Base-by-base conservation (phyloP, 2,888 invertebrate genomes). In the Sycophila texana region DNA sequence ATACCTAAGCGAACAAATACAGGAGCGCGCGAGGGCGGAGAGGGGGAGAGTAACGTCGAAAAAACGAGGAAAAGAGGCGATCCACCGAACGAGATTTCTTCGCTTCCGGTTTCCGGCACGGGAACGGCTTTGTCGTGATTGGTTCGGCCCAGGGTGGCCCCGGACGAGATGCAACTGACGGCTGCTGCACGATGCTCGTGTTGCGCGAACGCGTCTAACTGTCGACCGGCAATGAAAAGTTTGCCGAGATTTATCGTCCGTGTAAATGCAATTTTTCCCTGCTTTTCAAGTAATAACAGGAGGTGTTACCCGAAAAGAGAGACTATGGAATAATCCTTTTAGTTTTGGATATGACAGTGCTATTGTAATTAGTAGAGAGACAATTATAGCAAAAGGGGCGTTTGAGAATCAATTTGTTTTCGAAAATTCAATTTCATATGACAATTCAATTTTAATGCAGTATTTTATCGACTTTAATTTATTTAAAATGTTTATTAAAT, bases 61-160 rank as follows among this genome's bases (percentile, higher is more conserved):
- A 13, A 20, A 63, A 30, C 18, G 47, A 55, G 51, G 22, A 39
- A 63, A 18, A 30, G 30, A 68, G 67, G 10, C 26, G 61, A 84
- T 81, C 84, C 84, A 83, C 79, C 81, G 84, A 84, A 81, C 83
- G 86, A 86, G 88, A 89, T 87, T 88, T 88, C 88, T 87, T 87
- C 84, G 82, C 88, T 89, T 89, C 89, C 88, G 87, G 88, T 86
- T 89, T 88, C 88, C 90, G 88, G 85, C 83, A 82, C 84, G 84
- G 84, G 85, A 87, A 86, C 85, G 84, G 84, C 87, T 85, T 82
- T 77, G 82, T 83, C 75, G 84, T 86, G 87, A 89, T 89, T 89
- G 87, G 86, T 81, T 87, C 84, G 80, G 83, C 72, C 73, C 58
- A 26, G 49, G 68, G n/a, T 49, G 4, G 30, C 57, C 58, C 72